A percentile compares a stretch with the other conserved stretches of the same genome.
Conservation (phyloP, 2,113 vertebrate genomes). For the Peromyscus leucopus region DNA sequence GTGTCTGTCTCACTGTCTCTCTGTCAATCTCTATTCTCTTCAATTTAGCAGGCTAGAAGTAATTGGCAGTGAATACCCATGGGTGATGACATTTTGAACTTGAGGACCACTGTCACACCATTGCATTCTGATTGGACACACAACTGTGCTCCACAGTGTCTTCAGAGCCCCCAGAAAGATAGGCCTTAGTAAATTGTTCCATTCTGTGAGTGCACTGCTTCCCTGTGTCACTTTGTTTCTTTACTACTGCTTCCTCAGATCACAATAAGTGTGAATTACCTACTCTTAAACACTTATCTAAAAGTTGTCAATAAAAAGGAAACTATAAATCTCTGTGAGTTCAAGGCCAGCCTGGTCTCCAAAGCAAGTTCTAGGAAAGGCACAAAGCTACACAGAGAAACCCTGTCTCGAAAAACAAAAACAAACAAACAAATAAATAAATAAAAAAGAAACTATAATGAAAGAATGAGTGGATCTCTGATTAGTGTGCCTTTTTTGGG, state of each 20-base stretch:
- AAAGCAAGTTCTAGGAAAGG: no score
- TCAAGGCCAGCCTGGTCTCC: no score
- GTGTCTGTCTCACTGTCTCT: neutral
- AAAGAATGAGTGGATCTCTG: neutral
- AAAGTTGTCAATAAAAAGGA: neutral
- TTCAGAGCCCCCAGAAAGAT: accelerated
- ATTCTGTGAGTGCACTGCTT: neutral
- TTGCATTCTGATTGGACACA: neutral
- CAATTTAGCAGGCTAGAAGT: neutral
- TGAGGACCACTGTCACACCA: neutral
- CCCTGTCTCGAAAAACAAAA: no score
- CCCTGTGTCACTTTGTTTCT: neutral
- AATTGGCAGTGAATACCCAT: neutral
- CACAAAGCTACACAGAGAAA: no score
- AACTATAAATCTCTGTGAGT: no score
- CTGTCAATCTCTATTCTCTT: neutral
- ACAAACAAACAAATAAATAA: no score
- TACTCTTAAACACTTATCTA: neutral
- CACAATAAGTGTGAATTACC: neutral
- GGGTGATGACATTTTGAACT: neutral
- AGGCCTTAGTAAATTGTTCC: neutral
- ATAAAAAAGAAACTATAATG: neutral
- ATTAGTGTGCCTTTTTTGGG: no score
- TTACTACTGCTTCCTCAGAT: neutral
- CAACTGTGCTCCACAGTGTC: neutral